Evolutionary conservation across 2,113 vertebrate species (phyloP).

Genomic region (western clawed frog (Xenopus tropicalis)): UCB_Xtro_10.0 CM004450.2:90146501-90147000

Average conservation of each 20-base stretch:
- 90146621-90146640: constrained; percentile 58
- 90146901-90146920: not conserved
- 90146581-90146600: constrained; percentile 54
- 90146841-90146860: constrained; percentile 34
- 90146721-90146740: constrained; percentile 33
- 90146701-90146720: constrained; percentile 43
- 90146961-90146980: constrained; percentile 28
- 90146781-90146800: constrained; percentile 43
- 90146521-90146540: too few relatives aligned
- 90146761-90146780: constrained; percentile 43
- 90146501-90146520: too few relatives aligned
- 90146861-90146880: constrained; percentile 41
- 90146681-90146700: constrained; percentile 65
- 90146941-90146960: constrained; percentile 20
- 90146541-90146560: too few relatives aligned
- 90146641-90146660: constrained; percentile 56
- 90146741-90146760: constrained; percentile 40
- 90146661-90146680: constrained; percentile 64
- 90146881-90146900: constrained; percentile 42
- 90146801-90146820: constrained; percentile 39
- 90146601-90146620: constrained; percentile 43
- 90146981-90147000: constrained; percentile 24
- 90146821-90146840: constrained; percentile 45
- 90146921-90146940: constrained; percentile 15
- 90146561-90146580: too few relatives aligned